phyloP scores from a whole-genome alignment of 1,140 invertebrate genomes.

The Thaumetopoea pityocampa region DNA sequence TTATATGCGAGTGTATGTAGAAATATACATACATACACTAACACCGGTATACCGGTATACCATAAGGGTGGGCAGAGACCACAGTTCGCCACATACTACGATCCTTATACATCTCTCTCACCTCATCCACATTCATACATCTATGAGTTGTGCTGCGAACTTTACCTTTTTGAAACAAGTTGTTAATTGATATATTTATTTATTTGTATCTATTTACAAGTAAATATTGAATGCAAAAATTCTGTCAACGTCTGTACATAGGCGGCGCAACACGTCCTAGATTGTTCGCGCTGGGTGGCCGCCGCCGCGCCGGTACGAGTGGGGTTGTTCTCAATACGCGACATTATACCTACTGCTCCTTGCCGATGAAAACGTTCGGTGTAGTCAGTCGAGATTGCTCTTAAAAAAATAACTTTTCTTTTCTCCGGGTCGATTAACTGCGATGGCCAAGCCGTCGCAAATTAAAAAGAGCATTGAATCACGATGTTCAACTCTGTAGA shows the following conservation, averaged over 20 bases:
- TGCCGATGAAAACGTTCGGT: constrained; percentile 20
- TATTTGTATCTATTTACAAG: no score
- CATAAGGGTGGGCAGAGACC: no score
- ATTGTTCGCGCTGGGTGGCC: constrained; percentile 27
- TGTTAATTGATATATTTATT: no score
- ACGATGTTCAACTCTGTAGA: constrained; percentile 19
- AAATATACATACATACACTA: no score
- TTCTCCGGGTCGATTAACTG: constrained; percentile 20
- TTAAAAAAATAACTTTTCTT: constrained; percentile 25
- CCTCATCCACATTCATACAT: no score
- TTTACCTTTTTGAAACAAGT: no score
- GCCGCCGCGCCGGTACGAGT: constrained; percentile 11
- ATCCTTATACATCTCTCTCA: no score
- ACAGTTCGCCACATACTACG: no score
- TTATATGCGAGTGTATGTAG: no score
- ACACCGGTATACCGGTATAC: no score
- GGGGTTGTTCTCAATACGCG: constrained; percentile 30
- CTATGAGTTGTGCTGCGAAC: no score
- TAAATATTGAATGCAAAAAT: constrained; percentile 12
- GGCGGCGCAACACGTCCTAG: constrained; percentile 18
- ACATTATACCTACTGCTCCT: constrained; percentile 31
- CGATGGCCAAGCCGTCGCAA: constrained; percentile 8
- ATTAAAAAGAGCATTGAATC: constrained; percentile 29
- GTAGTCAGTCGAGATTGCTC: constrained; percentile 22
- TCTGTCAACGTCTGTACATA: constrained; percentile 14